A percentile compares a stretch with the other conserved stretches of the same genome.
Evolutionary conservation across 92 coral and sea anemone species (phyloP).

Genomic region (Pocillopora grandis): DNA sequence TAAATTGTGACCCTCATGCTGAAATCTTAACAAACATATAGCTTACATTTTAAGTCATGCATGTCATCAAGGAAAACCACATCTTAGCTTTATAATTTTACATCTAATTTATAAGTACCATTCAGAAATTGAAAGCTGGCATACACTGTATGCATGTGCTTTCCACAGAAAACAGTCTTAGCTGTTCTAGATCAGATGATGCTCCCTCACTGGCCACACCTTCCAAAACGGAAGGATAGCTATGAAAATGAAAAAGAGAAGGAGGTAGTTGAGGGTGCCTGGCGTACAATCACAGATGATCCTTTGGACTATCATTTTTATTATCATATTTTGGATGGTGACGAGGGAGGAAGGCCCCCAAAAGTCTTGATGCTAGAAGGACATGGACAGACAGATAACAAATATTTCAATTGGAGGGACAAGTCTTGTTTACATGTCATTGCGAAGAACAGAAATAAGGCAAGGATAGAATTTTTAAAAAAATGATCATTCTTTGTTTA

Average conservation of each 20-base stretch:
- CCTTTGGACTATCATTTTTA: constrained; percentile 58
- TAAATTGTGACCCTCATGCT: too few relatives aligned
- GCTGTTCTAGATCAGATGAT: constrained; percentile 77
- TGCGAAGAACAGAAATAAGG: constrained; percentile 72
- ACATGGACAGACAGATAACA: constrained; percentile 17
- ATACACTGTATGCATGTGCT: too few relatives aligned
- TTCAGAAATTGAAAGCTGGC: too few relatives aligned
- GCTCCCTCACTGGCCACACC: too few relatives aligned
- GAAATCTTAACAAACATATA: too few relatives aligned
- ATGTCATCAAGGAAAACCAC: too few relatives aligned
- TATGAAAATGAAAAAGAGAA: constrained; percentile 54
- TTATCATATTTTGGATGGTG: constrained; percentile 54
- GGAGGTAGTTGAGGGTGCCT: neutral
- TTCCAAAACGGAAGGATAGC: constrained; percentile 16
- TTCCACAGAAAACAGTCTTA: constrained; percentile 56
- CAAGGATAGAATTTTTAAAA: neutral
- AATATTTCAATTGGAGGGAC: constrained; percentile 55
- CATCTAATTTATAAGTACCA: too few relatives aligned
- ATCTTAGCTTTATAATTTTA: too few relatives aligned
- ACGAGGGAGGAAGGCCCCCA: constrained; percentile 72
- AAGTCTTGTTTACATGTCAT: constrained; percentile 73
- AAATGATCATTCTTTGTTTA: too few relatives aligned
- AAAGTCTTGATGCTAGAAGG: constrained; percentile 35
- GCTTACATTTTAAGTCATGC: too few relatives aligned
- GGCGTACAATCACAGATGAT: constrained; percentile 73